Evolutionary conservation across 1,140 invertebrate genomes (phyloP), one percentile per base, ranked within the genome.

Genomic region (Anagrus nilaparvatae): DNA sequence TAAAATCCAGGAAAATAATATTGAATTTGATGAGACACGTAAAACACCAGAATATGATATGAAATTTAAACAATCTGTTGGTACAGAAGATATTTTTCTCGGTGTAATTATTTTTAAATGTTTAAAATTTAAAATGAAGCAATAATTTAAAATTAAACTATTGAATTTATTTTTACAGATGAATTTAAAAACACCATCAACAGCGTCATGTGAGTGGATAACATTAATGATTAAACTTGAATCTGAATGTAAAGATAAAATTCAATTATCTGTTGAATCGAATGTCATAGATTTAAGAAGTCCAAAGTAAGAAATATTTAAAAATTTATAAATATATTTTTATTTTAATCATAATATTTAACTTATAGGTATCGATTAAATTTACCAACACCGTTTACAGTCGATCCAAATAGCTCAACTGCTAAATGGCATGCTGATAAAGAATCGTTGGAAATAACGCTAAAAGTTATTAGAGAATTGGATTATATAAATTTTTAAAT

Each of bases 401-500:
- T 90, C 3, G 75, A 91, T 58, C 81, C 85, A 7, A 81, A 90
- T 52, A 66, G 63, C 16, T 84, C 84, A 3, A 79, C 79, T 44
- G 87, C 89, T 7, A 75, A 81, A 50, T 94, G 84, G 77, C 75
- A 87, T 57, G 48, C 60, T n/a, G 71, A 78, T n/a, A 63, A 69
- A 16, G 72, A 77, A 43, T 78, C 69, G 14, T 66, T 92, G 28
- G 70, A 75, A 46, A 66, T 91, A 10, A 84, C 77, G 14, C 61
- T 90, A 27, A 73, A 71, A 23, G 69, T 91, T 52, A 63, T 69
- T 24, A 70, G 87, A 44, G 87, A 90, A 57, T 77, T 85, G 53
- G 87, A 91, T 67, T 77, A 72, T 56, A 64, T 90, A 21, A 91
- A 92, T 68, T 90, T 87, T 69, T 89, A n/a, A n/a, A n/a, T n/a